These are phyloP conservation scores for Koerneria pararmatus DNA, from an alignment of 2,888 invertebrate genomes.

Conservation along the genomic window DNA sequence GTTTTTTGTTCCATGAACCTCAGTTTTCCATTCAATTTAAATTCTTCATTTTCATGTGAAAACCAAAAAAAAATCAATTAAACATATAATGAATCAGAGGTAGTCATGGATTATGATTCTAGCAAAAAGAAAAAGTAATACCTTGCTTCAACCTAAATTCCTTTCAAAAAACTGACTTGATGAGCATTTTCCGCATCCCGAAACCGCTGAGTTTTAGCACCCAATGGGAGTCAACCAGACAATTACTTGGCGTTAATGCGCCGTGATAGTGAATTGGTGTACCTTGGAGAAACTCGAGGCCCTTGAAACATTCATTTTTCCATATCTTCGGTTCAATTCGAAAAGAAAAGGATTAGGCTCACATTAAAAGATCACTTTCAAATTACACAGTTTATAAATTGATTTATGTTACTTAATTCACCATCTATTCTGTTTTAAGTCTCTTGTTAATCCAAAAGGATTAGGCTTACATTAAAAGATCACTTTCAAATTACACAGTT, in stretches of 20 bases:
- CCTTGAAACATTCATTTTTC: conserved; percentile 31
- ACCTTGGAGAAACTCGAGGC: conserved; percentile 50
- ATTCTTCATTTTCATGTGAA: no score
- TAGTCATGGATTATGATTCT: no score
- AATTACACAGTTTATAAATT: background rate
- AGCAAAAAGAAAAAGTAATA: no score
- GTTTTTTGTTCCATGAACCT: no score
- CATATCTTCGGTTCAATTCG: background rate
- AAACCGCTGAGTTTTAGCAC: conserved; percentile 56
- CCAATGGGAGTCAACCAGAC: conserved; percentile 56
- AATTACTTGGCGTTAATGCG: conserved; percentile 44
- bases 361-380: background rate
- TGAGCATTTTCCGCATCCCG: conserved; percentile 40
- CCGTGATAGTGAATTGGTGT: conserved; percentile 50
- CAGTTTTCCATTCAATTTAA: no score
- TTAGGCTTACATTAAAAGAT: background rate
- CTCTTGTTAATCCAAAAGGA: background rate
- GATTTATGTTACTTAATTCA: background rate
- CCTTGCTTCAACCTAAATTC: no score
- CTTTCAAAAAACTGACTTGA: conserved; percentile 23
- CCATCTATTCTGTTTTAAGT: background rate
- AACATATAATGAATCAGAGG: no score
- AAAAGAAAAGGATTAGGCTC: background rate
- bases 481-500: background rate
- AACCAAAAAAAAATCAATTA: no score